Percentiles rank a stretch among this genome's conserved stretches.
Evolutionary conservation across 2,113 vertebrate species (phyloP).

Genomic region (Corythaixoides concolor): DNA sequence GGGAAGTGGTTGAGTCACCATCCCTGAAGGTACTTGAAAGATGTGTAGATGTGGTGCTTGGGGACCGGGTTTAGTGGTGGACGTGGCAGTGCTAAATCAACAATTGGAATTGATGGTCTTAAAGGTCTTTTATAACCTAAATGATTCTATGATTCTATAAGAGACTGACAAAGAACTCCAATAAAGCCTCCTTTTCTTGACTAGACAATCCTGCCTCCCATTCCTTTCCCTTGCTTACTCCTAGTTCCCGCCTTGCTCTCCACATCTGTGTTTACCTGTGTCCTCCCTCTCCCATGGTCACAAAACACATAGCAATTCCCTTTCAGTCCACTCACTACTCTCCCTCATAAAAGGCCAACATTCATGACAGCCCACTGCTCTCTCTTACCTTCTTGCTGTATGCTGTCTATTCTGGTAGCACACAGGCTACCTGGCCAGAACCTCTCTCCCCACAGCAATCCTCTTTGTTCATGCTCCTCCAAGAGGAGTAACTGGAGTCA

Average conservation of each 20-base stretch:
- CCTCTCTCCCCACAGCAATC: neutral
- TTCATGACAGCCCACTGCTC: neutral
- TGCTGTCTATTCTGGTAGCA: neutral
- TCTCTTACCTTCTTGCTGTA: neutral
- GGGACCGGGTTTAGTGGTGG: too few species aligned
- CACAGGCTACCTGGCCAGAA: neutral
- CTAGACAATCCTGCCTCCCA: rapidly evolving
- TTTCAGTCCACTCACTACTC: neutral
- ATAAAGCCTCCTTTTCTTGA: neutral
- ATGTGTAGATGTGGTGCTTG: too few species aligned
- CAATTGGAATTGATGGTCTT: too few species aligned
- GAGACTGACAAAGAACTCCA: neutral
- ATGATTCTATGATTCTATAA: too few species aligned
- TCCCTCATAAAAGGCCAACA: neutral
- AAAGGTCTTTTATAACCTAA: too few species aligned
- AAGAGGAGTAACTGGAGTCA: neutral
- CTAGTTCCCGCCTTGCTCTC: neutral
- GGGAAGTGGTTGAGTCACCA: too few species aligned
- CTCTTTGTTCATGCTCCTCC: neutral
- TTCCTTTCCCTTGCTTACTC: neutral
- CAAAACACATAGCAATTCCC: neutral
- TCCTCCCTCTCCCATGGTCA: neutral
- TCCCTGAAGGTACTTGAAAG: too few species aligned
- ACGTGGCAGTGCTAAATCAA: too few species aligned
- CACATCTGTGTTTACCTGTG: neutral